Percentiles rank a stretch among this genome's conserved stretches.
Evolutionary conservation across 2,113 vertebrate genomes (phyloP).

Genomic region (Cochlearius cochlearius): DNA sequence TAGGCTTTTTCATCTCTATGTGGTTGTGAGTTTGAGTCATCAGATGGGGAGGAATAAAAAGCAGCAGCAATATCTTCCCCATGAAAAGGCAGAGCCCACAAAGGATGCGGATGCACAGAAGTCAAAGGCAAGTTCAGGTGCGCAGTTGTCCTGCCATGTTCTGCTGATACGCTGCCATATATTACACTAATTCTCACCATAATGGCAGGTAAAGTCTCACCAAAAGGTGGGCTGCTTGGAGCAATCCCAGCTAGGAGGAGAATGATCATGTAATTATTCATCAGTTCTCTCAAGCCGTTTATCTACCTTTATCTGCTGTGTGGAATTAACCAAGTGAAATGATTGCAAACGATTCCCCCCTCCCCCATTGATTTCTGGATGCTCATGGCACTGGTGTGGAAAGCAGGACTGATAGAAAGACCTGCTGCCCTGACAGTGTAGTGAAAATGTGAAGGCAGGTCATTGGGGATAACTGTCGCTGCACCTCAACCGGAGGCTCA

Average conservation of each 20-base stretch:
- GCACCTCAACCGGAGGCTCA: not conserved
- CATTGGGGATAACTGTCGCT: not conserved
- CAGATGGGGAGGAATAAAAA: slow-evolving; percentile 41
- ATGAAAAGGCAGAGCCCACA: slow-evolving; percentile 20
- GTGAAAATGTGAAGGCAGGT: not conserved
- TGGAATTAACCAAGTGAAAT: not conserved
- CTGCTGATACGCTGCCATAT: not conserved
- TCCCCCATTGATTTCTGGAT: not conserved
- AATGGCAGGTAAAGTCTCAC: not conserved
- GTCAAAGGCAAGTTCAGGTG: not conserved
- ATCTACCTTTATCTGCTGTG: not conserved
- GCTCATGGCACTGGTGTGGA: not conserved
- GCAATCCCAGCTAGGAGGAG: not conserved
- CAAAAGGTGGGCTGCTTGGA: not conserved
- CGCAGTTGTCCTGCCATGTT: not conserved
- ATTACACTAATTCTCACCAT: not conserved
- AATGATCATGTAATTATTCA: not conserved
- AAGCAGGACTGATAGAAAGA: not conserved
- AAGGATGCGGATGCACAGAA: not conserved
- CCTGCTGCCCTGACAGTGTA: not conserved
- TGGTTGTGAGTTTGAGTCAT: slow-evolving; percentile 50
- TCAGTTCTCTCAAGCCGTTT: not conserved
- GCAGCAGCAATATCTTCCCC: not conserved
- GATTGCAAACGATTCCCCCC: not conserved
- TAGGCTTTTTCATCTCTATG: slow-evolving; percentile 34